Evolutionary conservation across 2,113 vertebrate genomes (phyloP), one percentile per base, ranked within the genome.

Genomic region (Pseudonaja textilis): DNA sequence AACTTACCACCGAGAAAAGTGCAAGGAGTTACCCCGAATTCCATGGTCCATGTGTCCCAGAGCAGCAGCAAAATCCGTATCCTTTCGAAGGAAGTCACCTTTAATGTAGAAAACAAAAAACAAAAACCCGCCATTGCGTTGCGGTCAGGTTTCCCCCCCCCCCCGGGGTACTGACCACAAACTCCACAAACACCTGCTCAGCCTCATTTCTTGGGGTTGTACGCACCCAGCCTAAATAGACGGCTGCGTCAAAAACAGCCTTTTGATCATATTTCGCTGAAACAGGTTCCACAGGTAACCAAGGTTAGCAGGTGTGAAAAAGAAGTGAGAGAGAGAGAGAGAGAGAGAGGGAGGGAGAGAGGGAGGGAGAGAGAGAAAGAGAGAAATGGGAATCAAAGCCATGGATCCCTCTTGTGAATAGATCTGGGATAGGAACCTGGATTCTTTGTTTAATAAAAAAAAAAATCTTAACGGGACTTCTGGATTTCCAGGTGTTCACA

Each of bases 311-410:
- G 12, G 42, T 7, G 26, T 4, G 16, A 50, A 26, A 20, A 74
- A 4, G 14, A 18, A 18, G 4, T 5, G 4, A 34, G 14, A 1
- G 11, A 47, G 47, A 9, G 47, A 1, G 4, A 18, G 16, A 0
- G 12, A 50, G 47, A 50, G 47, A 1, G 47, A 9, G 47, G 1
- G 47, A 47, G 6, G 1, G 47, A 50, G 8, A 9, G 59, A 0
- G 12, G 9, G 47, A 50, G 47, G 1, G 47, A 9, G 47, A 1
- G 47, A 47, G 6, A 1, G 47, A 50, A 1, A 9, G 59, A 4
- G 26, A n/a, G 26, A n/a, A 29, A 69, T 34, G 34, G 5, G 14
- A 18, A 74, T 74, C 64, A 1, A 34, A 74, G 64, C 14, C 5
- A 74, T 5, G 14, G n/a, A 74, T 74, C 12, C 64, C 14, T 74